These are phyloP conservation scores for Pangasianodon hypophthalmus DNA, from an alignment of 2,113 vertebrate species.

Conservation along the genomic window DNA sequence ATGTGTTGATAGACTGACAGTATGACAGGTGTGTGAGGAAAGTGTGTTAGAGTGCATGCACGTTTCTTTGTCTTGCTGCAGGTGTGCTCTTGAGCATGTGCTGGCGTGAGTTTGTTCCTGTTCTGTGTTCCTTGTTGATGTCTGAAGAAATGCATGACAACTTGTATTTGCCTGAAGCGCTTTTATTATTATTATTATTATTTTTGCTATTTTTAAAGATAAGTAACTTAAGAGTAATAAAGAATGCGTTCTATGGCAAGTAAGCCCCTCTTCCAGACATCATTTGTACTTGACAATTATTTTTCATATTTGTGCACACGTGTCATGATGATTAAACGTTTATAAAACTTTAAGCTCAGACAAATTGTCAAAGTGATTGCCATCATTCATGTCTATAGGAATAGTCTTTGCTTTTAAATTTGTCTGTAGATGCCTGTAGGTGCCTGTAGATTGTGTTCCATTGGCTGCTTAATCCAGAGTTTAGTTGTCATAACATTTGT, in stretches of 20 bases:
- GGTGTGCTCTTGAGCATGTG: constrained; percentile 19
- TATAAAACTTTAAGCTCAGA: neutral
- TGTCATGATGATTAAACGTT: neutral
- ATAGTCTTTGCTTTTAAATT: neutral
- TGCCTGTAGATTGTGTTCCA: neutral
- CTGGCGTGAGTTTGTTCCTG: constrained; percentile 22
- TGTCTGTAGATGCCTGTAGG: neutral
- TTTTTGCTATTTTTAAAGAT: neutral
- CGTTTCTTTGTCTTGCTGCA: neutral
- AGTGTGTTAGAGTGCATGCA: neutral
- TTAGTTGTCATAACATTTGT: neutral
- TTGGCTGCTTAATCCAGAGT: neutral
- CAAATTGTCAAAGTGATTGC: neutral
- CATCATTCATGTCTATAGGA: neutral
- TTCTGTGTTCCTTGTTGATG: neutral
- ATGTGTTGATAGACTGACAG: neutral
- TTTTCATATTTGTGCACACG: neutral
- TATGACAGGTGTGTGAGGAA: constrained; percentile 1
- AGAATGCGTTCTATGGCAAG: neutral
- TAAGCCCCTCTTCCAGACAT: neutral
- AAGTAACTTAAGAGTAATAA: neutral
- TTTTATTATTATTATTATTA: neutral
- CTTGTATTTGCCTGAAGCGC: neutral
- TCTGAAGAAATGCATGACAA: neutral
- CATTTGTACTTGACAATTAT: neutral